These are phyloP conservation scores for Grallaria varia DNA, from an alignment of 2,113 vertebrate genomes.

Conservation along the genomic window DNA sequence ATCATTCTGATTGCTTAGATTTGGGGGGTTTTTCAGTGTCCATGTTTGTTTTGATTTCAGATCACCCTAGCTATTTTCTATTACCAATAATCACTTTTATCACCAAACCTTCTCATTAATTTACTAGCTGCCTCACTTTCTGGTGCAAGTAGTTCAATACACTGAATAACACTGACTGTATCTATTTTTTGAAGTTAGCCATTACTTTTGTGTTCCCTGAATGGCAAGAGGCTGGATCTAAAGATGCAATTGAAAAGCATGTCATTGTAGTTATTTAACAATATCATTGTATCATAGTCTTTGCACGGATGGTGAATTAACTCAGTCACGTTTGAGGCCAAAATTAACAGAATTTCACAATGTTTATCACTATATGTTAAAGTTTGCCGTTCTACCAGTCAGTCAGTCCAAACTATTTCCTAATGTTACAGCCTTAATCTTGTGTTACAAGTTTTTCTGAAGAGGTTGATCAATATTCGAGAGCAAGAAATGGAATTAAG, in stretches of 20 bases:
- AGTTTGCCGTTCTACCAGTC: background rate
- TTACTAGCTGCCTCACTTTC: background rate
- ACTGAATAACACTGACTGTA: background rate
- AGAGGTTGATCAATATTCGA: background rate
- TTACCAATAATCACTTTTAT: background rate
- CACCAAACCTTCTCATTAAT: background rate
- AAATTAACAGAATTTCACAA: background rate
- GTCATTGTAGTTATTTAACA: background rate
- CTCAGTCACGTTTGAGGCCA: background rate
- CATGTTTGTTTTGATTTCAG: background rate
- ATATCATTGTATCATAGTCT: background rate
- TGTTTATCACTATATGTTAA: background rate
- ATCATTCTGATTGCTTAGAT: background rate
- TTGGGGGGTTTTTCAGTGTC: accelerated
- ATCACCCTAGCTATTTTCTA: background rate
- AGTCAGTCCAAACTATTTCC: background rate
- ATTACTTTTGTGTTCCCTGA: background rate
- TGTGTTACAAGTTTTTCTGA: background rate
- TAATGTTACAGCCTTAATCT: background rate
- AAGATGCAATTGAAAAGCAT: background rate
- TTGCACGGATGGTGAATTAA: background rate
- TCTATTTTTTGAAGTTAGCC: background rate
- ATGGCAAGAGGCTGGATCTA: background rate
- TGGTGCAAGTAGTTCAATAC: background rate
- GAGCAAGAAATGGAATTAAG: background rate